These are phyloP conservation scores for Doris montereyensis DNA, from an alignment of 2,888 invertebrate genomes.

Conservation along the genomic window DNA sequence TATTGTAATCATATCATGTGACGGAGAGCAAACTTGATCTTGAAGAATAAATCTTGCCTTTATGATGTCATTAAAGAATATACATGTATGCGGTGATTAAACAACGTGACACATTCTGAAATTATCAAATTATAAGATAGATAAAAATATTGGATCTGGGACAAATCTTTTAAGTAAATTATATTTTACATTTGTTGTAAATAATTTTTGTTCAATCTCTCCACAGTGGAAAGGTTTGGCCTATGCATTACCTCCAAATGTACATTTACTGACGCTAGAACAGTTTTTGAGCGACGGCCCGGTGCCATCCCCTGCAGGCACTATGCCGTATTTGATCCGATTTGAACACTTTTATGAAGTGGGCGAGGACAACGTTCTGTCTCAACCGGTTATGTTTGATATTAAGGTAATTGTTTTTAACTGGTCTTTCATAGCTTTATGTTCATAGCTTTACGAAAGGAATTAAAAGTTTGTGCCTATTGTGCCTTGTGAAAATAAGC, in stretches of 20 bases:
- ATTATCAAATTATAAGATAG: no score
- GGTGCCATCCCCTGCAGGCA: conserved; percentile 38
- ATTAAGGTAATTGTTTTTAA: conserved; percentile 60
- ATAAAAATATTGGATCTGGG: no score
- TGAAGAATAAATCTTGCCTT: no score
- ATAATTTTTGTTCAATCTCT: no score
- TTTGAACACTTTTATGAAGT: conserved; percentile 73
- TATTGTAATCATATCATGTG: no score
- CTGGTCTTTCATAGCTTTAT: background rate
- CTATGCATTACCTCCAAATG: conserved; percentile 53
- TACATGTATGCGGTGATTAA: no score
- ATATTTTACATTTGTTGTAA: no score
- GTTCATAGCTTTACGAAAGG: background rate
- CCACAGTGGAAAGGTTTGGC: conserved; percentile 64
- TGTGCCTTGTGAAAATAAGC: no score
- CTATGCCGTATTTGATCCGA: conserved; percentile 66
- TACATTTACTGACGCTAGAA: conserved; percentile 73
- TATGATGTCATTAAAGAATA: no score
- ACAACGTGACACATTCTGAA: no score
- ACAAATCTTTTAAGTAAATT: no score
- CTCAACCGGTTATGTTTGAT: conserved; percentile 66
- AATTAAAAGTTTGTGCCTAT: background rate
- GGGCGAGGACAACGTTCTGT: conserved; percentile 64
- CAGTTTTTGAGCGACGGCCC: conserved; percentile 58
- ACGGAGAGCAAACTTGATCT: no score